Conservation (phyloP, 2,888 invertebrate species). For the Torymus auratus region DNA sequence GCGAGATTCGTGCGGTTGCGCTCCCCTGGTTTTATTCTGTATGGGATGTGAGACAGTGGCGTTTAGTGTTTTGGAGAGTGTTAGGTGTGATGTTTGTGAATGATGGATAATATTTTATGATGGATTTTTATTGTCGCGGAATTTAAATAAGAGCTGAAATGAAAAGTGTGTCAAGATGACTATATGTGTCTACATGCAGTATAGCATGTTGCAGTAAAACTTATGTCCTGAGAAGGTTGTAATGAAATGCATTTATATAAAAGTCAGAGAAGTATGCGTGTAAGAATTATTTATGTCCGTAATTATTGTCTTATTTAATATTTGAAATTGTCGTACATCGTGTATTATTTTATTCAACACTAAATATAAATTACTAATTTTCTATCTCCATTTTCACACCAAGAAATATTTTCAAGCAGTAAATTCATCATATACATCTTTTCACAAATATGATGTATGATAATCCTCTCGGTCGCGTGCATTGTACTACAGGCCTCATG, state of each 20-base stretch:
- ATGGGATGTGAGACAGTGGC: too few relatives aligned
- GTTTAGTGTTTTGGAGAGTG: too few relatives aligned
- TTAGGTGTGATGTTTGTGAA: neutral
- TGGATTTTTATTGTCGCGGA: neutral
- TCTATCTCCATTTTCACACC: neutral
- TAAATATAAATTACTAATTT: neutral
- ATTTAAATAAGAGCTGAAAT: neutral
- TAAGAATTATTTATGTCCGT: too few relatives aligned
- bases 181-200: neutral
- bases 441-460: neutral
- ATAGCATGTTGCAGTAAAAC: too few relatives aligned
- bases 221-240: too few relatives aligned
- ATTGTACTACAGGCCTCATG: too few relatives aligned
- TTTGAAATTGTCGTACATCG: too few relatives aligned
- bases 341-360: neutral
- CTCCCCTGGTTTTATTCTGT: neutral
- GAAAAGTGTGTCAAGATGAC: neutral
- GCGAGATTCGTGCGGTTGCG: neutral
- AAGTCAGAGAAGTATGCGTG: too few relatives aligned
- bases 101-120: neutral
- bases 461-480: too few relatives aligned
- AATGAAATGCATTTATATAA: too few relatives aligned
- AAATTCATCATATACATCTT: constrained; percentile 14
- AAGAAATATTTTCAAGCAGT: constrained; percentile 18
- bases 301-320: too few relatives aligned